Evolutionary conservation across 2,888 invertebrate species (phyloP).

Genomic region (Cheiracanthium punctorium): DNA sequence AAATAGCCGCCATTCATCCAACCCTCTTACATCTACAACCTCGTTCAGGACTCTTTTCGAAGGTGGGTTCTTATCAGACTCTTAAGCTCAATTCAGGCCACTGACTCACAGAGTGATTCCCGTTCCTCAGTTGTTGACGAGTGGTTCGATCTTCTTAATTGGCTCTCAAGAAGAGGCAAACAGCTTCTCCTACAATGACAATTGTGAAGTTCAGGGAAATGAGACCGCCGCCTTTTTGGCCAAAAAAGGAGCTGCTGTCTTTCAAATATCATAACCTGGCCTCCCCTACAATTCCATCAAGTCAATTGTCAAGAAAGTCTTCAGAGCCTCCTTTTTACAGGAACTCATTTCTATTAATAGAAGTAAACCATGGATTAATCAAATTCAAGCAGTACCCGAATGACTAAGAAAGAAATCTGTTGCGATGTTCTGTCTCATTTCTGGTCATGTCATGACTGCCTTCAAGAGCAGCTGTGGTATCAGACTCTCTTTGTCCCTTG

Average conservation of each 20-base stretch:
- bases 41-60: too few species aligned
- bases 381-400: background rate
- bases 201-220: background rate
- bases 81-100: background rate
- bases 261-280: background rate
- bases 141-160: background rate
- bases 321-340: background rate
- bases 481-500: background rate
- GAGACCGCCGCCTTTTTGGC: background rate
- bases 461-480: background rate
- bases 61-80: background rate
- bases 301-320: background rate
- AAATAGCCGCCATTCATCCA: too few species aligned
- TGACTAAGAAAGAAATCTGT: background rate
- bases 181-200: background rate
- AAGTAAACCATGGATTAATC: background rate
- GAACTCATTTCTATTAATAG: background rate
- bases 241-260: background rate
- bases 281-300: background rate
- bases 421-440: background rate
- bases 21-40: too few species aligned
- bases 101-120: background rate
- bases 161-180: background rate
- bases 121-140: background rate
- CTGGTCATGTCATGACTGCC: background rate